phyloP scores from a whole-genome alignment of 2,888 invertebrate species.

The Tenthredo livida region DNA sequence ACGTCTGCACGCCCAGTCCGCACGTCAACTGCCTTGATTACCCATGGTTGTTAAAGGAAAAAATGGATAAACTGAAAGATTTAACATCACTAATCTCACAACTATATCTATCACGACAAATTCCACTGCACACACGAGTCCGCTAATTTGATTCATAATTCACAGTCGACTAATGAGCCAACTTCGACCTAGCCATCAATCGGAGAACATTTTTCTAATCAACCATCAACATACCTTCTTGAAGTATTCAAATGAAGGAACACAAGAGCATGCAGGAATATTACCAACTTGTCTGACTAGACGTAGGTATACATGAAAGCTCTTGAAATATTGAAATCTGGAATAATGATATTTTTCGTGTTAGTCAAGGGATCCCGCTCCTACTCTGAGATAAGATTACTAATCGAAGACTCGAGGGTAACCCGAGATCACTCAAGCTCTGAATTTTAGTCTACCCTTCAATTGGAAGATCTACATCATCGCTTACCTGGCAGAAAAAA shows the following conservation, averaged over 20 bases:
- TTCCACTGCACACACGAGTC: background rate
- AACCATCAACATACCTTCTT: background rate
- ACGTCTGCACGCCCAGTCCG: background rate
- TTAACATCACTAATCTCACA: background rate
- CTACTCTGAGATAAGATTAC: background rate
- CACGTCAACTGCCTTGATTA: background rate
- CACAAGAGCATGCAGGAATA: background rate
- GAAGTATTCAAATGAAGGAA: background rate
- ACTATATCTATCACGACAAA: background rate
- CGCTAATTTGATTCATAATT: background rate
- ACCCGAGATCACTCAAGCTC: background rate
- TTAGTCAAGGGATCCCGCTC: background rate
- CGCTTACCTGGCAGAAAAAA: background rate
- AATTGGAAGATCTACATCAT: background rate
- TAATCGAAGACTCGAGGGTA: background rate
- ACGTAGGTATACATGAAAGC: background rate
- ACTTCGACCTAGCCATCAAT: background rate
- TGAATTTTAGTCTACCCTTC: background rate
- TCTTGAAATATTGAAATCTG: background rate
- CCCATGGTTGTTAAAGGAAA: background rate
- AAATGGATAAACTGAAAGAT: background rate
- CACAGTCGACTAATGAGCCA: background rate
- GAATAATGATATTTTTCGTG: background rate
- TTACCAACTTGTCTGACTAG: background rate
- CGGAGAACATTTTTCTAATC: background rate